phyloP scores from a whole-genome alignment of 2,113 vertebrate species.

The Phyllopteryx taeniolatus region DNA sequence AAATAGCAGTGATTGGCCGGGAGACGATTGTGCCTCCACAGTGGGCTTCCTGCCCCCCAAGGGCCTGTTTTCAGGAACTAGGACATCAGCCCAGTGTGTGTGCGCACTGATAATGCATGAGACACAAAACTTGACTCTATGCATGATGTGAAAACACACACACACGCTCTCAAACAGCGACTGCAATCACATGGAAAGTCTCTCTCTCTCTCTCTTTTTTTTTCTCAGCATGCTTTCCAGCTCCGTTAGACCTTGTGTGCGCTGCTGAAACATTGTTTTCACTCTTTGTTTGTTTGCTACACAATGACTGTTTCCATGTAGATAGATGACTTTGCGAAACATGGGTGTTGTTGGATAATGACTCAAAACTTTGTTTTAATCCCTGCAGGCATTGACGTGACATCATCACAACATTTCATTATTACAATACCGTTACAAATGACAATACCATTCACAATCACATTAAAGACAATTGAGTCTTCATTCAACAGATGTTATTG shows the following conservation, averaged over 20 bases:
- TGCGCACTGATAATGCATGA: constrained; percentile 15
- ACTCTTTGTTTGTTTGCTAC: not conserved
- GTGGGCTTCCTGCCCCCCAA: constrained; percentile 20
- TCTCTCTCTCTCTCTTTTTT: constrained; percentile 39
- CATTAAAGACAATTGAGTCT: too few relatives aligned
- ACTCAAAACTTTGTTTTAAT: not conserved
- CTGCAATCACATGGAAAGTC: constrained; percentile 56
- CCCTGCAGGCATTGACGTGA: not conserved
- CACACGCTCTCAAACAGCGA: constrained; percentile 11
- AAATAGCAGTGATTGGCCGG: constrained; percentile 12
- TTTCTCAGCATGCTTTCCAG: constrained; percentile 42
- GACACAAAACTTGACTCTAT: constrained; percentile 37
- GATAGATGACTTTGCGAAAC: not conserved
- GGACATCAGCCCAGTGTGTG: constrained; percentile 49
- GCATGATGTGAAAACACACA: constrained; percentile 15
- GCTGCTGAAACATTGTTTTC: not conserved
- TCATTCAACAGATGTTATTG: too few relatives aligned
- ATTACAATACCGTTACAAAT: not conserved
- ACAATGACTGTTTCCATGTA: not conserved
- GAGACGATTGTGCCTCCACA: constrained; percentile 28
- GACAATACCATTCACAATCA: too few relatives aligned
- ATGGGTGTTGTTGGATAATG: not conserved
- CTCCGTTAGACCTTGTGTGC: constrained; percentile 37
- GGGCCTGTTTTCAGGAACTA: constrained; percentile 44
- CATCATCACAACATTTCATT: not conserved